Evolutionary conservation across 2,113 vertebrate species (phyloP), one percentile per base, ranked within the genome.

Genomic region (Lophura nycthemera): DNA sequence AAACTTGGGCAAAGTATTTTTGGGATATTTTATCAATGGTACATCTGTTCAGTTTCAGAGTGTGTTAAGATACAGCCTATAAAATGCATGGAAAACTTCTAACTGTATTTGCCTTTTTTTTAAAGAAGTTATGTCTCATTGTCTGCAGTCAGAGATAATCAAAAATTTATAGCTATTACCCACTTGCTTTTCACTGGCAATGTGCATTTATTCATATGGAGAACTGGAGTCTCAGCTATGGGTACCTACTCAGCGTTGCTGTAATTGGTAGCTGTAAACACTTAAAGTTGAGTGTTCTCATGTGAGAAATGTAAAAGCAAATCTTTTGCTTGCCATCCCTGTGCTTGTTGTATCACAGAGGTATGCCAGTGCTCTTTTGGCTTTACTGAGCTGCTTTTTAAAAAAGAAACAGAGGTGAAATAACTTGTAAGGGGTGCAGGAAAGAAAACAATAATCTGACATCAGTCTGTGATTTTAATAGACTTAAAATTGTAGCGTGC

Each of bases 351-450:
- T 71, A 71, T 59, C 17, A 5, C 0, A 48, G 59, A 88, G 90
- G 70, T 50, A 74, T 90, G 94, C 57, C 48, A 87, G 81, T 93
- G 92, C 92, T 88, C 90, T 93, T 74, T 75, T 89, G 96, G 86
- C 13, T 84, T 69, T 61, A 61, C 25, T 42, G 52, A 79, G 34
- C 8, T 52, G 11, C 15, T 36, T 75, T 82, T 36, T 5, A 1
- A 13, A 69, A 65, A 66, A 60, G 12, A 66, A 76, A 40, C 29
- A 20, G 8, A 4, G 30, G 40, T 60, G 71, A 85, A 72, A 45
- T 70, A 21, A 34, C 42, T 79, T 45, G 17, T 32, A 32, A 78
- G n/a, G 4, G 13, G 3, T 61, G 27, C 7, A 57, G 3, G 54
- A 63, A 65, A n/a, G 45, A 79, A 3, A 71, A 84, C 82, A 83